Conservation (phyloP, 1,140 invertebrate genomes). For the Trissolcus basalis region DNA sequence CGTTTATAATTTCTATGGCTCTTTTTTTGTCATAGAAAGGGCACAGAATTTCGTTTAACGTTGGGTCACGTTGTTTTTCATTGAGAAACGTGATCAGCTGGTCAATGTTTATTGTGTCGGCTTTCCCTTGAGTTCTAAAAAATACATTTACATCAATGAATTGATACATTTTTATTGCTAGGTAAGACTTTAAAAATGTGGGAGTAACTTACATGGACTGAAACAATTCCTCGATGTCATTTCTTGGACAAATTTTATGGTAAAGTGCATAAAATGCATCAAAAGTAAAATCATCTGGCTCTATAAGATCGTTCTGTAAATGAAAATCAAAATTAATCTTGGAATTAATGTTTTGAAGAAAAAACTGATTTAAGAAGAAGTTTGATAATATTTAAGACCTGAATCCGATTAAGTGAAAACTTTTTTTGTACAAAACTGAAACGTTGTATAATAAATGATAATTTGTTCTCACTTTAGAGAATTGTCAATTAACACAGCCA, state of each 20-base stretch:
- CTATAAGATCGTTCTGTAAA: conserved; percentile 92
- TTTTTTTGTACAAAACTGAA: too few species aligned
- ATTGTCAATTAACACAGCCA: too few species aligned
- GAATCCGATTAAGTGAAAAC: too few species aligned
- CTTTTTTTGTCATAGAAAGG: conserved; percentile 97
- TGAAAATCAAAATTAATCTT: background rate
- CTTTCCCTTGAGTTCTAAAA: conserved; percentile 90
- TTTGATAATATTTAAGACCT: too few species aligned
- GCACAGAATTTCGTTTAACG: conserved; percentile 99
- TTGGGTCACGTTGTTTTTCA: conserved; percentile 98
- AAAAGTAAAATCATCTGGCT: conserved; percentile 96
- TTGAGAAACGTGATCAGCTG: conserved; percentile 97
- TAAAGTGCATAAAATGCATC: conserved; percentile 99
- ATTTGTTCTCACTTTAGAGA: too few species aligned
- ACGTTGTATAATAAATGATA: too few species aligned
- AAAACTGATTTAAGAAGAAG: too few species aligned
- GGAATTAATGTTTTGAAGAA: too few species aligned
- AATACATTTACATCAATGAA: too few species aligned
- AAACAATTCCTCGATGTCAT: conserved; percentile 99
- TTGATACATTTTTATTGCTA: too few species aligned
- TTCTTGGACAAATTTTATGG: conserved; percentile 99
- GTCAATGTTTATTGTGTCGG: conserved; percentile 88
- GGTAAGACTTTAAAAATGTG: too few species aligned
- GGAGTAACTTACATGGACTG: conserved; percentile 97
- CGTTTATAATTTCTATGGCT: conserved; percentile 93